Evolutionary conservation across 2,888 invertebrate species (phyloP), one percentile per base, ranked within the genome.

Genomic region (Doris montereyensis): DNA sequence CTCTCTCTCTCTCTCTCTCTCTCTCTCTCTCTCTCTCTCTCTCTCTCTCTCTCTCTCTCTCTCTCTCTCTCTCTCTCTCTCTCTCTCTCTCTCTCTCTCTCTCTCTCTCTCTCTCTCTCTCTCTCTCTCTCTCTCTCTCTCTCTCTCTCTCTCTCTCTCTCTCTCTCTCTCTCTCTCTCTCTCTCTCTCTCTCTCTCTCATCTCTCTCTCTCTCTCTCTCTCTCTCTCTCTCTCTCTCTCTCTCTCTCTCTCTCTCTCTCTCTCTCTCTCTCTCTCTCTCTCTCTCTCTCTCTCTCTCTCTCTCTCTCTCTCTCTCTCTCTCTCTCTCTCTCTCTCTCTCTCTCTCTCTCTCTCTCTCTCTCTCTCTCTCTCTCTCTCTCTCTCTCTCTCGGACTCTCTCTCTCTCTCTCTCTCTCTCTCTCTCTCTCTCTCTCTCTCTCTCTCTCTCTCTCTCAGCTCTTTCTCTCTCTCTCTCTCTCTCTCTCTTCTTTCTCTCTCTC

Each of bases 311-410:
- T 24, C 52, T 21, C 21, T n/a, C 70, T 13, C 70, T 5, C n/a
- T 34, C 24, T 28, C 24, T 21, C 4, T 17, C 52, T 17, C 52
- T 58, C 74, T 28, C 3, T 35, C 21, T 2, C 26, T 52, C 28
- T 26, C 70, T 30, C 8, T 30, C 58, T 52, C 70, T 68, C 13
- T 52, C 30, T 17, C 41, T 70, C 21, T 76, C 32, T 76, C 34
- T 75, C 65, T 75, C n/a, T 74, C n/a, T 60, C 13, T 67, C n/a
- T 70, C 67, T 65, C 21, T 26, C 24, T 65, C 26, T 65, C 67
- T 65, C 24, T 65, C 24, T 26, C 28, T 65, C 21, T 21, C 21
- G 58, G 2, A 58, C n/a, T n/a, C 58, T 24, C 3, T 58, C n/a
- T 24, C 58, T n/a, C 21, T 8, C 58, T 21, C 58, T n/a, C 58